Evolutionary conservation across 1,140 invertebrate species (phyloP), one percentile per base, ranked within the genome.

Genomic region (Solenopsis fugax): DNA sequence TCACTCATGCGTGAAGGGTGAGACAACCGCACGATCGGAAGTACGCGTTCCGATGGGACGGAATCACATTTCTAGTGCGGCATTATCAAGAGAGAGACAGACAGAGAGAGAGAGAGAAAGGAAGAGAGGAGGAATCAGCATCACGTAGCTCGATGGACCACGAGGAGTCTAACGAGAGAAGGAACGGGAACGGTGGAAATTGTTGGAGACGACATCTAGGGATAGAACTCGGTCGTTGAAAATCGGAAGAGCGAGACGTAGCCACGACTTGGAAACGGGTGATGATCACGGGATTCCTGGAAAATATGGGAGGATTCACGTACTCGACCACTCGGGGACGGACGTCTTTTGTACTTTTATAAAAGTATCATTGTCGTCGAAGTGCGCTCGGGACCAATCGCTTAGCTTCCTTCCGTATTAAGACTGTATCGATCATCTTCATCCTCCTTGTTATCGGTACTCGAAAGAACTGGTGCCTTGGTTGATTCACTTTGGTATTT

Each of bases 321-420:
- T 41, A 48, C 48, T 80, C 77, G 62, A 67, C n/a, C 7, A 85
- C 41, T 56, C 60, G 58, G 60, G 34, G 65, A 54, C 75, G 54
- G 67, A 56, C 82, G 62, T 86, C 73, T 90, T 90, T 90, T 89
- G 45, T 89, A 90, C 88, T 90, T 90, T 90, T 89, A 89, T 89
- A 89, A 58, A 56, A 71, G 65, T 50, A 41, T 62, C 71, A 56
- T 56, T 48, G 24, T 80, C 64, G 21, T 81, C 64, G 34, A 34
- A 24, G 34, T 54, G 21, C 48, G 52, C 34, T 18, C 52, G 84
- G 71, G 88, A 87, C 89, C 88, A 85, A 87, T 54, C 41, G 85
- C 16, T 54, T 67, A 58, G 56, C 72, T 77, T 41, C 16, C 45
- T 69, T 24, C 45, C 45, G 45, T 48, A 71, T 84, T 48, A 45